Evolutionary conservation across 2,888 invertebrate species (phyloP), one percentile per base, ranked within the genome.

Genomic region (Caenorhabditis macrosperma): DNA sequence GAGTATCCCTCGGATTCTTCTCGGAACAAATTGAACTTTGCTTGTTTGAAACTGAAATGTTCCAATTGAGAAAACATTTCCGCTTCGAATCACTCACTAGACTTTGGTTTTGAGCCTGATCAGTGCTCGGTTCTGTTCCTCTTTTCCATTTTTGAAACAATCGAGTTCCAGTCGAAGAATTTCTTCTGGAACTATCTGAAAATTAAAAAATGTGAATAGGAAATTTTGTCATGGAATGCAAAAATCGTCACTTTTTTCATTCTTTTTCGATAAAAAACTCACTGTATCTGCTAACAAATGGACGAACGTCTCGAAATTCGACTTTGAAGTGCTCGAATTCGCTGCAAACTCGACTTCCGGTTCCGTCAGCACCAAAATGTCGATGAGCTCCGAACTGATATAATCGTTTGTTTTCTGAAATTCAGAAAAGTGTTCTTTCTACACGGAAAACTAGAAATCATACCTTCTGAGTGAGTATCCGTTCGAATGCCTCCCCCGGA

Each of bases 1-100:
- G 98, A 95, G 92, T 96, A 99, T 6, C 99, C 99, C 93, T 99
- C 99, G 92, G 95, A 96, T 92, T 99, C 99, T 92, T 99, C 99
- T 67, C 99, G 94, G 91, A 98, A 95, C 88, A 99, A 93, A 93
- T 99, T 99, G 92, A 97, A 99, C 91, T 99, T 98, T 88, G 97
- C 94, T 92, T 99, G 99, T 91, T 99, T 99, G 92, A 98, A 99
- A 91, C 98, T 98, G 92, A 81, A 86, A 59, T 10, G 15, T 22
- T 0, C 5, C 12, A 10, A 12, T 22, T 50, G 20, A 22, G 26
- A 20, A 17, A 22, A 38, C 1, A 30, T 35, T 33, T 35, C n/a
- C 15, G 48, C 22, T n/a, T 38, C 20, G 33, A 35, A 26, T 10
- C 17, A 71, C 85, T 83, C 46, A 88, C 87, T 87, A 89, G 20